Evolutionary conservation across 2,113 vertebrate species (phyloP), one percentile per base, ranked within the genome.

Genomic region (Dipodomys merriami): DNA sequence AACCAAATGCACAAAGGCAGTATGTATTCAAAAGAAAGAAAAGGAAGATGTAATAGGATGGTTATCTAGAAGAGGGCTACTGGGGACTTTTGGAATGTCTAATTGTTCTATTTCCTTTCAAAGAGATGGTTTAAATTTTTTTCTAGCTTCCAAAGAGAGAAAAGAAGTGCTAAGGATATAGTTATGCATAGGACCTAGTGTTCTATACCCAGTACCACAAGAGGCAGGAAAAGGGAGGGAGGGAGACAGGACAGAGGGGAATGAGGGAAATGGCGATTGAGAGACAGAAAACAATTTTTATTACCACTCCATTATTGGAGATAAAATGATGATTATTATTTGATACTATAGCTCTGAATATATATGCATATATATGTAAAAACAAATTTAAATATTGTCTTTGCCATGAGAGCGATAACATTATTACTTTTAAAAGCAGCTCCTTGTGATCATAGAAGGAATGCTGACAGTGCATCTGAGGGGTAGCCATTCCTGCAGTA

Each of bases 1-100:
- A 83, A 86, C 49, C 94, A 94, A 91, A 93, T 72, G 39, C 53
- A 79, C 64, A 95, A 96, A 92, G 20, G 62, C 27, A 90, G 16
- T 30, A 68, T n/a, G 39, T 44, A 49, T 79, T 91, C n/a, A 74
- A 94, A 88, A 44, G 46, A 85, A 85, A 81, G 49, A 44, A 78
- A 29, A 7, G 39, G 39, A 27, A 10, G 44, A 30, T 22, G 22
- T 77, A 84, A 57, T 30, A 25, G 12, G 9, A 73, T 60, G 29
- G 16, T 80, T 83, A 80, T 82, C 57, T 39, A 76, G 84, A 92
- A 90, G 29, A 57, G 35, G 84, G n/a, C n/a, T 87, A 82, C 73
- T 79, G 1, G 5, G 6, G 30, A 39, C n/a, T 67, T 91, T 44
- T 33, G 69, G 33, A 84, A 91, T 53, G 27, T n/a, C 27, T 44